Percentiles rank a stretch among this genome's conserved stretches.
These are phyloP conservation scores for Andrena camellia DNA, from an alignment of 2,888 invertebrate species.

Conservation along the genomic window DNA sequence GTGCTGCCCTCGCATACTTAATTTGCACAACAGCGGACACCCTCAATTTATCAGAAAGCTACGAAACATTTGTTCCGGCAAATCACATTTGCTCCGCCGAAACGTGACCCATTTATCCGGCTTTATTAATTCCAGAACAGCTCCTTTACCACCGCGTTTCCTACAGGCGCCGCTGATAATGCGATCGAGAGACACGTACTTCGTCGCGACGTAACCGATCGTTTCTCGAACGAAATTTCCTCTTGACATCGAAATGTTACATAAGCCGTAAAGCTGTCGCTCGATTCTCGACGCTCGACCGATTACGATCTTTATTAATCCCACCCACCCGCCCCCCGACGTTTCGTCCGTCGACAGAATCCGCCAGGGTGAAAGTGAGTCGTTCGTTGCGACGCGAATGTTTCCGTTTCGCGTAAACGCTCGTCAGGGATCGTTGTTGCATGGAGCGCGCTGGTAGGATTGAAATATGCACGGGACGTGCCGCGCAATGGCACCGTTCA, in stretches of 20 bases:
- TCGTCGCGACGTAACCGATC: conserved; percentile 13
- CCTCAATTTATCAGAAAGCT: conserved; percentile 20
- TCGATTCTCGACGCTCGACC: conserved; percentile 46
- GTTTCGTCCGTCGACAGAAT: not conserved
- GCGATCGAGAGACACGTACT: conserved; percentile 10
- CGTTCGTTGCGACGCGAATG: conserved; percentile 59
- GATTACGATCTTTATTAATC: conserved; percentile 49
- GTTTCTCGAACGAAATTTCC: not conserved
- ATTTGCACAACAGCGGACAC: no score
- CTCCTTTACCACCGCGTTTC: not conserved
- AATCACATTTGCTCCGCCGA: conserved; percentile 6
- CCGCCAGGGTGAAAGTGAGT: conserved; percentile 30
- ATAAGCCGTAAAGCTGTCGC: not conserved
- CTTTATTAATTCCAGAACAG: conserved; percentile 33
- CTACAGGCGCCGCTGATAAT: not conserved
- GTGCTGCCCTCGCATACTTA: no score
- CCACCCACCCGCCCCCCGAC: not conserved
- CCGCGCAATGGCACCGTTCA: conserved; percentile 49
- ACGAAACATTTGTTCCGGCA: not conserved
- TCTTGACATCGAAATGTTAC: not conserved
- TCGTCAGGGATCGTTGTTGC: conserved; percentile 47
- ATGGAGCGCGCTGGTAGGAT: conserved; percentile 38
- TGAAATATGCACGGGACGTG: conserved; percentile 72
- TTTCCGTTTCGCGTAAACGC: conserved; percentile 60
- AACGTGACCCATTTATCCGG: conserved; percentile 26